Evolutionary conservation across 2,888 invertebrate species (phyloP).

Genomic region (Poecilus cupreus): DNA sequence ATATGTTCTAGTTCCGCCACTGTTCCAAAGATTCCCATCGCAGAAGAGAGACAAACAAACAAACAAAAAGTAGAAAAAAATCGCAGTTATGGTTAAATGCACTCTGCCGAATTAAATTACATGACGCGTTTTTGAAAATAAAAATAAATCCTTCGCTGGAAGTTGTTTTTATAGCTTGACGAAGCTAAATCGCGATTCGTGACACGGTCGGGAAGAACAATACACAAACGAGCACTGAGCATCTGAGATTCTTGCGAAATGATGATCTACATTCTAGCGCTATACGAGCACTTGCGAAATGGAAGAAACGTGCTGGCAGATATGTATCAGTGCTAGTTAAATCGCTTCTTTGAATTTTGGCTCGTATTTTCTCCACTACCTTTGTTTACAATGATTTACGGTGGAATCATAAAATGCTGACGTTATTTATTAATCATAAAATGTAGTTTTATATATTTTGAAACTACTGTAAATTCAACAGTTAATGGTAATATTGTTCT

Average conservation of each 20-base stretch:
- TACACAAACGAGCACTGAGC: neutral
- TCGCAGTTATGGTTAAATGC: too few relatives aligned
- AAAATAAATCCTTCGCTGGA: conserved; percentile 5
- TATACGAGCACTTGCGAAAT: neutral
- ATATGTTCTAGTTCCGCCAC: too few relatives aligned
- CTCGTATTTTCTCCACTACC: too few relatives aligned
- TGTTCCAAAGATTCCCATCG: too few relatives aligned
- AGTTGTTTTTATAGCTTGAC: neutral
- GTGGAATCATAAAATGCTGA: neutral
- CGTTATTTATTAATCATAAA: neutral
- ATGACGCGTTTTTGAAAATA: conserved; percentile 14
- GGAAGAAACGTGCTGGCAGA: conserved; percentile 8
- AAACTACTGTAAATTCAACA: too few relatives aligned
- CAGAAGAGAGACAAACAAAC: too few relatives aligned
- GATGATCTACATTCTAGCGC: neutral
- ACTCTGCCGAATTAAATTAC: conserved; percentile 29
- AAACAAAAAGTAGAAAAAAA: neutral
- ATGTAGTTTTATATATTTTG: neutral
- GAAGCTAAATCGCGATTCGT: neutral
- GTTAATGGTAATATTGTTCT: too few relatives aligned
- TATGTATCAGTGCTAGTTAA: conserved; percentile 3
- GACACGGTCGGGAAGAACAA: neutral
- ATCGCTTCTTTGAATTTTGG: neutral
- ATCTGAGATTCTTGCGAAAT: conserved; percentile 2
- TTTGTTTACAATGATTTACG: neutral